These are phyloP conservation scores for Troilus luridus DNA, from an alignment of 2,888 invertebrate genomes.

Conservation along the genomic window DNA sequence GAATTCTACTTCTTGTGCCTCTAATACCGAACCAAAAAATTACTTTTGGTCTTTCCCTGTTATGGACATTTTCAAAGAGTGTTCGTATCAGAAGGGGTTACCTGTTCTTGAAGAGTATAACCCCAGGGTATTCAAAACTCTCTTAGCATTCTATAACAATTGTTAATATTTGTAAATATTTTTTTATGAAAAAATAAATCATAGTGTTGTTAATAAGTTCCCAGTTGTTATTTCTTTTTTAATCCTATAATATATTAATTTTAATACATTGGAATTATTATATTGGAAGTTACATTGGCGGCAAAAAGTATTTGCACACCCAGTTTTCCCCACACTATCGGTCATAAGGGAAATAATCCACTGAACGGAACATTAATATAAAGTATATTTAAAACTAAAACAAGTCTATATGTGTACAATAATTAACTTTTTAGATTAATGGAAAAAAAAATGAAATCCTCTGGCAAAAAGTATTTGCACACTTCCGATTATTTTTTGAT, in stretches of 20 bases:
- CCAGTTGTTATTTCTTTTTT: neutral
- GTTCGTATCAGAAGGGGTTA: conserved; percentile 76
- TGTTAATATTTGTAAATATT: conserved; percentile 51
- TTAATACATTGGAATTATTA: neutral
- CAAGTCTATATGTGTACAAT: too few species aligned
- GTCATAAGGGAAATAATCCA: too few species aligned
- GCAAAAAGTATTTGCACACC: too few species aligned
- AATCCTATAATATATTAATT: neutral
- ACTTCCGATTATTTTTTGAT: too few species aligned
- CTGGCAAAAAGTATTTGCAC: too few species aligned
- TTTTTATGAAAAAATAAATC: neutral
- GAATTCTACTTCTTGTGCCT: conserved; percentile 76
- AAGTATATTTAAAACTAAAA: too few species aligned
- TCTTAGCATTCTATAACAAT: conserved; percentile 82
- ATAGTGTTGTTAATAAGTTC: neutral
- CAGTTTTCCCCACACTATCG: too few species aligned
- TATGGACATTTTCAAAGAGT: conserved; percentile 76
- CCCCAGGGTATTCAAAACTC: conserved; percentile 81
- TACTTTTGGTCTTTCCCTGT: conserved; percentile 81
- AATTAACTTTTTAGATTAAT: too few species aligned
- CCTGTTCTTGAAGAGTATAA: conserved; percentile 83
- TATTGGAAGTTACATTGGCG: too few species aligned
- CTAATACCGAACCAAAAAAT: conserved; percentile 75
- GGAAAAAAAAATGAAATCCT: too few species aligned
- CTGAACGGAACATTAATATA: too few species aligned